These are phyloP conservation scores for Drosophila serrata DNA, from an alignment of 1,140 invertebrate genomes.

Conservation along the genomic window DNA sequence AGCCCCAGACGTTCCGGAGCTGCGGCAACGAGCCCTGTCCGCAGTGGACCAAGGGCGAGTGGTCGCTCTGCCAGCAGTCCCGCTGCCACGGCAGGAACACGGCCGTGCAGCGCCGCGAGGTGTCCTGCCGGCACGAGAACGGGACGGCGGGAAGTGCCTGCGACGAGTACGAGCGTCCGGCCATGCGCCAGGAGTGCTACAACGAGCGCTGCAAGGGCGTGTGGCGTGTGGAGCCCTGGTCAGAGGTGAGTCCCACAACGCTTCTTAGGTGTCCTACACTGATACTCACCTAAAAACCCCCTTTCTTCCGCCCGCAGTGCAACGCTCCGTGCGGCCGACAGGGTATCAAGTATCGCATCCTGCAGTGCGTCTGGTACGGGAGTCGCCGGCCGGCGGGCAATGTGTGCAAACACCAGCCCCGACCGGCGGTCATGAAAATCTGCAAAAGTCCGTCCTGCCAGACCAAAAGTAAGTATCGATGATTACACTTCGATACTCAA, in stretches of 20 bases:
- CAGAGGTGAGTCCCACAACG: constrained; percentile 88
- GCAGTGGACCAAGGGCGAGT: constrained; percentile 90
- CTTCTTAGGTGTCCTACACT: constrained; percentile 30
- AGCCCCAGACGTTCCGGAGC: constrained; percentile 89
- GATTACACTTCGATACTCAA: no score
- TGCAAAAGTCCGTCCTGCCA: constrained; percentile 90
- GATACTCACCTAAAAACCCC: constrained; percentile 24
- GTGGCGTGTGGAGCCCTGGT: constrained; percentile 95
- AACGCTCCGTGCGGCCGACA: constrained; percentile 89
- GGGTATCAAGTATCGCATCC: constrained; percentile 92
- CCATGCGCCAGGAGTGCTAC: constrained; percentile 91
- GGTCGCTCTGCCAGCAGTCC: constrained; percentile 90
- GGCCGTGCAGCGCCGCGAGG: constrained; percentile 91
- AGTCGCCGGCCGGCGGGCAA: constrained; percentile 93
- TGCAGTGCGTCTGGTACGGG: constrained; percentile 95
- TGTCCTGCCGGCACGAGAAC: constrained; percentile 90
- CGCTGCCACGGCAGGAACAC: constrained; percentile 92
- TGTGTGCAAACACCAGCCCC: constrained; percentile 90
- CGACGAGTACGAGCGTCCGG: constrained; percentile 89
- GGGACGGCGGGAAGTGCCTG: constrained; percentile 88
- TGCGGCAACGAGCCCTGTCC: constrained; percentile 91
- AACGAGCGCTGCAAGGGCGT: constrained; percentile 92
- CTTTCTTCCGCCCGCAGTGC: constrained; percentile 87
- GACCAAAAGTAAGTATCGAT: constrained; percentile 81
- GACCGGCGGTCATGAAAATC: constrained; percentile 91